These are phyloP conservation scores for Netelia melanura DNA, from an alignment of 2,888 invertebrate genomes.

Conservation along the genomic window DNA sequence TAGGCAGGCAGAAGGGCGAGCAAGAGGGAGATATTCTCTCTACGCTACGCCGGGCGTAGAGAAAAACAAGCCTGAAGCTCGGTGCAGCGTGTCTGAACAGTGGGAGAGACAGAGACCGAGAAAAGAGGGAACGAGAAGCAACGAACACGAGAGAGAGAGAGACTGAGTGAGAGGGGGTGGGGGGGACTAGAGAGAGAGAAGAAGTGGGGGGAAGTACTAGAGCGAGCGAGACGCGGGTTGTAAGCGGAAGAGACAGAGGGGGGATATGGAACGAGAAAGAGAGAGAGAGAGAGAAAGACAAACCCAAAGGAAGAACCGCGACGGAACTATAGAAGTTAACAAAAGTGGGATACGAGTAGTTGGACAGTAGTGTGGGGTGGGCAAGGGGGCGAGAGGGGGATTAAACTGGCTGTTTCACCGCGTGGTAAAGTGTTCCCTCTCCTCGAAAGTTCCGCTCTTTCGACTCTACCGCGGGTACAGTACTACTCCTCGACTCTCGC, in stretches of 20 bases:
- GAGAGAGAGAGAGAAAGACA: constrained; percentile 32
- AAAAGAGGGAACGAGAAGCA: constrained; percentile 3
- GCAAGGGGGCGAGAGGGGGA: neutral
- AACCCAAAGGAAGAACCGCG: neutral
- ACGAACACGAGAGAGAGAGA: neutral
- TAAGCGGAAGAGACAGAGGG: constrained; percentile 29
- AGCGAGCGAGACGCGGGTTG: constrained; percentile 2
- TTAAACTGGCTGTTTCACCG: constrained; percentile 30
- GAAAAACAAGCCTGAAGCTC: constrained; percentile 3
- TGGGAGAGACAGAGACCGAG: constrained; percentile 60
- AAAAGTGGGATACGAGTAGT: constrained; percentile 25
- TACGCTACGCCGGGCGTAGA: constrained; percentile 5
- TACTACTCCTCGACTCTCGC: constrained; percentile 21
- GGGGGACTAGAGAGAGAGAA: constrained; percentile 45
- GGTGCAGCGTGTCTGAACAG: constrained; percentile 37
- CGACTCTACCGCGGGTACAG: constrained; percentile 15
- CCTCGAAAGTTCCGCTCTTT: neutral
- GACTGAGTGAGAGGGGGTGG: constrained; percentile 37
- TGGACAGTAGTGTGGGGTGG: no score
- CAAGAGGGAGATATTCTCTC: constrained; percentile 25
- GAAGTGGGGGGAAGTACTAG: neutral
- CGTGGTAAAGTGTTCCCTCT: constrained; percentile 59
- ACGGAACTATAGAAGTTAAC: neutral
- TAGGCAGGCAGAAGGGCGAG: constrained; percentile 4
- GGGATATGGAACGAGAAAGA: constrained; percentile 15